Evolutionary conservation across 2,797 vertebrate genomes (phyloP).

Genomic region (Phrynocephalus guinanensis): DNA sequence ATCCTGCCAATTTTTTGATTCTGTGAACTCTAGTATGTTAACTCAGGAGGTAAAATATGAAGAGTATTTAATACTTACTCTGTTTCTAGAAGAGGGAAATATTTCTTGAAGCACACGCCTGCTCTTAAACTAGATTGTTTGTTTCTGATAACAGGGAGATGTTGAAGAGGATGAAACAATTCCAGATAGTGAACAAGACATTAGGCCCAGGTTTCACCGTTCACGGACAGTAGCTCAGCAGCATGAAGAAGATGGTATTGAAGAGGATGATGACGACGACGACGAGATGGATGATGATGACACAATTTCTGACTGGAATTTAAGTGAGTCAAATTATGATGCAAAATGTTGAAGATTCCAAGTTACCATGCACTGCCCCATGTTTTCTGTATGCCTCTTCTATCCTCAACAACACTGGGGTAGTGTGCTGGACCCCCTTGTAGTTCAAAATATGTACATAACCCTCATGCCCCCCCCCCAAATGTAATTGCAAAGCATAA

Average conservation of each 20-base stretch:
- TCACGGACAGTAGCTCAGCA: slow-evolving; percentile 94
- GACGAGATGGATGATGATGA: slow-evolving; percentile 94
- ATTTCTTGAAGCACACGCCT: not conserved
- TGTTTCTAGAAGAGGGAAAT: not conserved
- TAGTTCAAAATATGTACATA: no score
- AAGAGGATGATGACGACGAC: slow-evolving; percentile 88
- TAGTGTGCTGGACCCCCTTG: no score
- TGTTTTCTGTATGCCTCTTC: not conserved
- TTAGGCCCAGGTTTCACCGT: slow-evolving; percentile 93
- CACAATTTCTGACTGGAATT: slow-evolving; percentile 97
- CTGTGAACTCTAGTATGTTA: not conserved
- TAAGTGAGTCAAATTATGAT: slow-evolving; percentile 83
- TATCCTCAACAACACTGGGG: no score
- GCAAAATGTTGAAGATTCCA: slow-evolving; percentile 35
- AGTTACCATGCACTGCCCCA: not conserved
- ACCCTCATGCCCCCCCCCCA: no score
- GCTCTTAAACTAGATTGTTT: not conserved
- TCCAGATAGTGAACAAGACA: slow-evolving; percentile 96
- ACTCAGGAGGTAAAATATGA: not conserved
- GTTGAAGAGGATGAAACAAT: slow-evolving; percentile 95
- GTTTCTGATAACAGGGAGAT: slow-evolving; percentile 85
- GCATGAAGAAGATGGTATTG: slow-evolving; percentile 91
- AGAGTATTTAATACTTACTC: not conserved
- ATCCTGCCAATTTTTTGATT: not conserved
- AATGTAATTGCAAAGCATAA: no score